Percentiles rank a stretch among this genome's conserved stretches.
Conservation (phyloP, 2,113 vertebrate species). For the Lethenteron camtschaticum region DNA sequence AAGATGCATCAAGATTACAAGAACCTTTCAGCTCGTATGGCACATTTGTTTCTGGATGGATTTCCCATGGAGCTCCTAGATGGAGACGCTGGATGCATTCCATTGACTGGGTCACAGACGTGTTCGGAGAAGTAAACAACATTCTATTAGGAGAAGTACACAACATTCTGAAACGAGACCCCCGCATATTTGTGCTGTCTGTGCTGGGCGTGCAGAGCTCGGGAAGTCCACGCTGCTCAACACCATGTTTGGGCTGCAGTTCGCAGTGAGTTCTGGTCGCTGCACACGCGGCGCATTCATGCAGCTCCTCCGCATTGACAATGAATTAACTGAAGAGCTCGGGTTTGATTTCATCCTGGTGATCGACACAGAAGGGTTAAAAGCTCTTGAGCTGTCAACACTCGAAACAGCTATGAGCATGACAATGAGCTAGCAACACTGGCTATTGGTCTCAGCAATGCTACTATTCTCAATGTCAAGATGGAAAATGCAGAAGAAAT, state of each 20-base stretch:
- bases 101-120: slow-evolving; percentile 31
- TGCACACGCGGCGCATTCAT: not conserved
- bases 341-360: not conserved
- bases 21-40: slow-evolving; percentile 16
- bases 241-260: slow-evolving; percentile 33
- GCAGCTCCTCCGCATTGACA: not conserved
- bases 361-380: not conserved
- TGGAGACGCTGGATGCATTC: slow-evolving; percentile 31
- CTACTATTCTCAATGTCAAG: not conserved
- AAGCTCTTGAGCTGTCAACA: not conserved
- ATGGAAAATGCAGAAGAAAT: slow-evolving; percentile 1
- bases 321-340: too few species aligned
- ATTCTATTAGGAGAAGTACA: too few species aligned
- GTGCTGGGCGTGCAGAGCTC: slow-evolving; percentile 38
- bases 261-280: not conserved
- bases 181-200: slow-evolving; percentile 26
- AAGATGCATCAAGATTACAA: not conserved
- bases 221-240: slow-evolving; percentile 41
- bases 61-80: slow-evolving; percentile 42
- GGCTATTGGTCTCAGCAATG: not conserved
- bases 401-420: not conserved
- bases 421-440: slow-evolving; percentile 6
- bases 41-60: slow-evolving; percentile 26
- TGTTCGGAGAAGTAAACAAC: slow-evolving; percentile 9
- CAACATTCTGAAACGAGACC: too few species aligned